Base-by-base conservation (phyloP, 2,113 vertebrate genomes). In the Cyprinodon variegatus region DNA sequence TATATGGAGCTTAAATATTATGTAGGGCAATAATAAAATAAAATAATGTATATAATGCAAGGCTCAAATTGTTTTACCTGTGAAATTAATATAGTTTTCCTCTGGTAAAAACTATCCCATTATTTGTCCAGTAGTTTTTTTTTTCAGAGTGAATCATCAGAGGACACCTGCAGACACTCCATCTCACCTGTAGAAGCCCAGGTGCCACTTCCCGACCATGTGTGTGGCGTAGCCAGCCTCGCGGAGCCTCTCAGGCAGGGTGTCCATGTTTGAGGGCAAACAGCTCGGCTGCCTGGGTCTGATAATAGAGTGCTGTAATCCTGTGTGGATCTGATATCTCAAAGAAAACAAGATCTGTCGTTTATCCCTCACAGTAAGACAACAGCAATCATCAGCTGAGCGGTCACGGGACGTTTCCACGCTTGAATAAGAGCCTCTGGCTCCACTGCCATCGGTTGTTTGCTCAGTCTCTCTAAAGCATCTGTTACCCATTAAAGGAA, bases 201-300 rank as follows among this genome's bases (percentile, higher is more conserved):
- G 92, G 87, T 99, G 97, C 97, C 97, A 99, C 82, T 99, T 99
- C 69, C 97, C 97, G 20, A 99, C 96, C 96, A 98, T 96, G 86
- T 99, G 97, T 0, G 97, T 98, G 81, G 95, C 84, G 82, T 99
- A 99, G 0, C 97, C 97, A 0, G 93, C 96, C 73, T 97, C 91
- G 75, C 94, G 96, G 53, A 99, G 94, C 86, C 96, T 95, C 93
- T 99, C 96, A 0, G 97, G 97, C 78, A 99, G 91, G 0, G 97
- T 99, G 87, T 96, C 95, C 89, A 95, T 93, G 88, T 96, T 90
- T 0, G 94, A 86, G 0, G 98, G 97, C 83, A 99, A 83, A 78
- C 98, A 99, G 91, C 96, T 98, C 48, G 97, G 97, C 91, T 99
- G 98, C 12, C 95, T 94, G 1, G 96, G 96, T 10, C 96, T 94